These are phyloP conservation scores for Triplophysa siluroides DNA, from an alignment of 2,113 vertebrate species.

Conservation along the genomic window DNA sequence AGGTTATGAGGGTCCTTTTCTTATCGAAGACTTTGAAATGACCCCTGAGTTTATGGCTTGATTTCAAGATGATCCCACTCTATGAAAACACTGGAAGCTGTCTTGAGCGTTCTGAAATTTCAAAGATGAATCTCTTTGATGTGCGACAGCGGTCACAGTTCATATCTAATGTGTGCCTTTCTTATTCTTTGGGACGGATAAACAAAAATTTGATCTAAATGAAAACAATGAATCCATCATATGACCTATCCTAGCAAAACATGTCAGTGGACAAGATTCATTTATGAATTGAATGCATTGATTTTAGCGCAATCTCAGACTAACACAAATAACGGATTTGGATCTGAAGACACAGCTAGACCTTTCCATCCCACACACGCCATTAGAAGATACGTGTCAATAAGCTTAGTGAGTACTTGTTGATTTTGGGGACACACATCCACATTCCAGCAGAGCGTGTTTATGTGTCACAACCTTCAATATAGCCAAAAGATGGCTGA, in stretches of 20 bases:
- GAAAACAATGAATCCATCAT: not conserved
- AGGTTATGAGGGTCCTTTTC: conserved; percentile 8
- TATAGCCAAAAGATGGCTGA: conserved; percentile 6
- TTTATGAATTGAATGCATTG: not conserved
- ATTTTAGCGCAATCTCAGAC: not conserved
- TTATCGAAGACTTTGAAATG: conserved; percentile 28
- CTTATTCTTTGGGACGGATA: not conserved
- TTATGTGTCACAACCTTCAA: conserved; percentile 39
- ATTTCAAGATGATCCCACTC: conserved; percentile 26
- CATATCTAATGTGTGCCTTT: not conserved
- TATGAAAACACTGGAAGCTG: not conserved
- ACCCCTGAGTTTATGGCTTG: conserved; percentile 9
- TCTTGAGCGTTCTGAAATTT: conserved; percentile 13
- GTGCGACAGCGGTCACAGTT: not conserved
- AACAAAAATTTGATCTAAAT: not conserved
- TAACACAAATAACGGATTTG: not conserved
- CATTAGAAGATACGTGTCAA: conserved; percentile 65
- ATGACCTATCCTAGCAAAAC: not conserved
- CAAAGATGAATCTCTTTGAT: conserved; percentile 32
- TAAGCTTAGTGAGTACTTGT: conserved; percentile 63
- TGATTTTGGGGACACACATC: conserved; percentile 68
- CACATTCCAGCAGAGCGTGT: conserved; percentile 69
- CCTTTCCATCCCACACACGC: conserved; percentile 5
- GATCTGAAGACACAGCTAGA: conserved; percentile 6
- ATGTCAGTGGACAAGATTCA: not conserved